phyloP scores from a whole-genome alignment of 2,797 vertebrate species.

The Scarus forsteni region DNA sequence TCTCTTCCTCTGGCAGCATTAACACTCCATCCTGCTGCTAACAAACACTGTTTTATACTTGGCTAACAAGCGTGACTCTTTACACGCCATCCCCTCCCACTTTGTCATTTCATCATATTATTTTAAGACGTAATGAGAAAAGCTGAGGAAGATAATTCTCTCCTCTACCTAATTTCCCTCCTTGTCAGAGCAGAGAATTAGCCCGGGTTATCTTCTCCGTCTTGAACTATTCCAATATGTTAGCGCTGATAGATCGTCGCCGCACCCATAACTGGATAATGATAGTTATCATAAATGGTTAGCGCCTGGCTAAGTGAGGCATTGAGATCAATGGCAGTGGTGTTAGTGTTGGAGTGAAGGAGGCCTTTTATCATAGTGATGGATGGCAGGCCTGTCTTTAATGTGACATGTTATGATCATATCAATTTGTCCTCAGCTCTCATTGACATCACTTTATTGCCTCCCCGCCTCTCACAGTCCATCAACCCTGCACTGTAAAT shows the following conservation, averaged over 20 bases:
- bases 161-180: constrained; percentile 61
- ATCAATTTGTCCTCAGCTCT: constrained; percentile 81
- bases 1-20: constrained; percentile 22
- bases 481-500: constrained; percentile 68
- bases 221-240: constrained; percentile 16
- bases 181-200: constrained; percentile 44
- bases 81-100: constrained; percentile 20
- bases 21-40: constrained; percentile 12
- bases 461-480: constrained; percentile 71
- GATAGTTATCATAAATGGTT: constrained; percentile 76
- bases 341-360: constrained; percentile 62
- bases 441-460: constrained; percentile 79
- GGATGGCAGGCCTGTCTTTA: constrained; percentile 79
- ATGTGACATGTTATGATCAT: constrained; percentile 83
- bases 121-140: constrained; percentile 58
- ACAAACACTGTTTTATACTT: background rate
- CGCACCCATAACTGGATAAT: constrained; percentile 64
- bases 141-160: constrained; percentile 48
- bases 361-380: constrained; percentile 81
- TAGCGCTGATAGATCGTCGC: constrained; percentile 40
- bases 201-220: constrained; percentile 29
- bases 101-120: constrained; percentile 48
- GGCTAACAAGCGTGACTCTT: constrained; percentile 13
- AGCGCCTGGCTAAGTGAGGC: constrained; percentile 70
- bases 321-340: constrained; percentile 70